phyloP scores from a whole-genome alignment of 2,888 invertebrate genomes.

The Eudasyphora cyanicolor region DNA sequence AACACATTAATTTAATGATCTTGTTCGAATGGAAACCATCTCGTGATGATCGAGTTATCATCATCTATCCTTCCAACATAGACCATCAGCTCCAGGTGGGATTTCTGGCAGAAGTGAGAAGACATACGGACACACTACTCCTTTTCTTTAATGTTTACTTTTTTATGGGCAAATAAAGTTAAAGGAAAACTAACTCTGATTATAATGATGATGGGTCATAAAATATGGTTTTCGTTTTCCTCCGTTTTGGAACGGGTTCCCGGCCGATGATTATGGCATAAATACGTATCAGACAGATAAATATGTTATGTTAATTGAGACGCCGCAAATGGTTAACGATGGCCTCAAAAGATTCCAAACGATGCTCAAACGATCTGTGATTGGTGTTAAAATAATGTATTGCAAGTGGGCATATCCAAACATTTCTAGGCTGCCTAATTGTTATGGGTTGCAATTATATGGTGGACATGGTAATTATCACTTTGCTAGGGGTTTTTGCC shows the following conservation, averaged over 20 bases:
- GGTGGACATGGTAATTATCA: constrained; percentile 12
- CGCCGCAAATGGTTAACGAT: background rate
- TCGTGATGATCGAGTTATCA: constrained; percentile 9
- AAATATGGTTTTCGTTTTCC: constrained; percentile 14
- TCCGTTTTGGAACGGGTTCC: background rate
- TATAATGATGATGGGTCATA: constrained; percentile 29
- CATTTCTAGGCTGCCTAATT: constrained; percentile 8
- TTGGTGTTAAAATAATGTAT: constrained; percentile 23
- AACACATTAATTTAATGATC: constrained; percentile 58
- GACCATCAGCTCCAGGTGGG: background rate
- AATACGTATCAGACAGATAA: too few species aligned
- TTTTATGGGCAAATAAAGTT: constrained; percentile 23
- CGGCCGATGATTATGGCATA: background rate
- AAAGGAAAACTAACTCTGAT: constrained; percentile 11
- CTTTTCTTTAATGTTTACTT: background rate
- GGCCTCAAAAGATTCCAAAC: background rate
- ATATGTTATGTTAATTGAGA: constrained; percentile 22
- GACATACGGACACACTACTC: too few species aligned
- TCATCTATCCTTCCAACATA: background rate
- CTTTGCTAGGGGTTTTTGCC: background rate
- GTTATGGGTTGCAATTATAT: constrained; percentile 14
- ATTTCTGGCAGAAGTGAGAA: background rate
- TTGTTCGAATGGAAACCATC: background rate
- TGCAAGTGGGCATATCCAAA: too few species aligned
- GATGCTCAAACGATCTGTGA: too few species aligned